Evolutionary conservation across 2,797 vertebrate species (phyloP).

Genomic region (Mormyrops boulengeri): DNA sequence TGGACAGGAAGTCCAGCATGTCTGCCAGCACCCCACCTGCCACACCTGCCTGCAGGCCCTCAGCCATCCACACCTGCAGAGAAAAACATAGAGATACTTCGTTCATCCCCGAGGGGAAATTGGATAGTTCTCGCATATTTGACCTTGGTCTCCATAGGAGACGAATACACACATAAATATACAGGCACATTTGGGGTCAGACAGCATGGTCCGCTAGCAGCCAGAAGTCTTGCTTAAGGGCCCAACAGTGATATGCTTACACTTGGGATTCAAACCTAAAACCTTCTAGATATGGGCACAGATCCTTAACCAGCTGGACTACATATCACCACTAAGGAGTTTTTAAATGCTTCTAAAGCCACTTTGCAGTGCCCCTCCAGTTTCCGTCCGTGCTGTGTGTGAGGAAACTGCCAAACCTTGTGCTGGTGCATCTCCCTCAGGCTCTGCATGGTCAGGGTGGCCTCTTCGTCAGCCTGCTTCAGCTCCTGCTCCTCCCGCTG

Average conservation of each 20-base stretch:
- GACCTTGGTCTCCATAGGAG: background rate
- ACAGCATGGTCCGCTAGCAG: background rate
- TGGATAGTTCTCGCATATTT: background rate
- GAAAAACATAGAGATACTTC: background rate
- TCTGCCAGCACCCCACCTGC: slow-evolving; percentile 68
- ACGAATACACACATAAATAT: background rate
- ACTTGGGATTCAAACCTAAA: background rate
- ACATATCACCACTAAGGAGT: background rate
- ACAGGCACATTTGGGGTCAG: background rate
- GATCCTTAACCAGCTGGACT: background rate
- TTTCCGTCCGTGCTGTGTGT: background rate
- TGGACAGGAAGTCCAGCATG: slow-evolving; percentile 79
- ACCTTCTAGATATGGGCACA: background rate
- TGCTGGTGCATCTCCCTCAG: slow-evolving; percentile 56
- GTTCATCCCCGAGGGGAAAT: background rate
- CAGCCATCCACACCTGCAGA: slow-evolving; percentile 56
- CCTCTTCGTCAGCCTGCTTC: slow-evolving; percentile 61
- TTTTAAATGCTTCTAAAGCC: background rate
- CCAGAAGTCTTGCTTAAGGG: background rate
- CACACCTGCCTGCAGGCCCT: slow-evolving; percentile 56
- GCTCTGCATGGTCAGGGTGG: slow-evolving; percentile 57
- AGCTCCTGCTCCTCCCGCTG: slow-evolving; percentile 67
- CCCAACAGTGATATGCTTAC: background rate
- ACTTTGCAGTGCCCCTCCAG: background rate
- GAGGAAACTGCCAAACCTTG: slow-evolving; percentile 54